These are phyloP conservation scores for Carposina sasakii DNA, from an alignment of 1,140 invertebrate species.

Conservation along the genomic window DNA sequence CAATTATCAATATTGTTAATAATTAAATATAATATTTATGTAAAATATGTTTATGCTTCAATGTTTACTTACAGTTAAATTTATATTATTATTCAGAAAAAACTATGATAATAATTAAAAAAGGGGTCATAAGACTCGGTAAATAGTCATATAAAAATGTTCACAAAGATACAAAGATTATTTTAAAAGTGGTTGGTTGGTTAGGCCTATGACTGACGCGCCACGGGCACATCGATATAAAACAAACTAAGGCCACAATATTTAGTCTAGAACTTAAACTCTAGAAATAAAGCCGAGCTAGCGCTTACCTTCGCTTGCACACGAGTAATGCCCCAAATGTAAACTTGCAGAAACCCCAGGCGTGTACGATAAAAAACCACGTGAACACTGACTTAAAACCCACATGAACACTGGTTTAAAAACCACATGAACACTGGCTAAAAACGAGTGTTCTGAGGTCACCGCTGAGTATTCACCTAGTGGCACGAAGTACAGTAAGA, in stretches of 20 bases:
- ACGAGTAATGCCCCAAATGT: slow-evolving; percentile 22
- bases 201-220: slow-evolving; percentile 18
- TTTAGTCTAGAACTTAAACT: slow-evolving; percentile 57
- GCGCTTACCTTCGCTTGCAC: slow-evolving; percentile 24
- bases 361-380: no score
- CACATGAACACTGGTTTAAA: no score
- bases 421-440: no score
- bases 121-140: slow-evolving; percentile 51
- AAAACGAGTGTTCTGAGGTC: no score
- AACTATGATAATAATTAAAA: slow-evolving; percentile 61
- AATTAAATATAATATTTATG: slow-evolving; percentile 72
- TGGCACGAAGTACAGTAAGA: no score
- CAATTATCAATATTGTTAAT: slow-evolving; percentile 72
- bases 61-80: slow-evolving; percentile 70
- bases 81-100: slow-evolving; percentile 69
- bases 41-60: slow-evolving; percentile 70
- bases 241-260: slow-evolving; percentile 65
- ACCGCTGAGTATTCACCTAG: no score
- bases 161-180: slow-evolving; percentile 31
- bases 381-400: no score
- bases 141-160: slow-evolving; percentile 55
- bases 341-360: neutral
- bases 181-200: neutral
- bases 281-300: slow-evolving; percentile 45
- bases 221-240: slow-evolving; percentile 27